These are phyloP conservation scores for Chrysolina haemoptera DNA, from an alignment of 2,888 invertebrate species.

Conservation along the genomic window DNA sequence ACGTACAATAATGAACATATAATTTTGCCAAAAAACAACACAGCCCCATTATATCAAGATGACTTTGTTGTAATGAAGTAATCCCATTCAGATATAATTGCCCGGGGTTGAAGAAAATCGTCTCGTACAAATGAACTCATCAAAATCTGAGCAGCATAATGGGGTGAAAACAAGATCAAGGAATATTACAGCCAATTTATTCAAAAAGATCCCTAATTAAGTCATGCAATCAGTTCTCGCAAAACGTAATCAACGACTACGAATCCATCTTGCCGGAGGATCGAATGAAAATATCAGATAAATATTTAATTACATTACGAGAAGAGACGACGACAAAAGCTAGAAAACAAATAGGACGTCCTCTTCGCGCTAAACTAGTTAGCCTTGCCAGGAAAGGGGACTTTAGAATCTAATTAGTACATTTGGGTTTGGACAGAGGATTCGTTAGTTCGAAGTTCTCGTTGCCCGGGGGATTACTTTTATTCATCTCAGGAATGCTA, in stretches of 20 bases:
- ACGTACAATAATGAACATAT: too few species aligned
- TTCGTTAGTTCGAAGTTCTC: conserved; percentile 9
- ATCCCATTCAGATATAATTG: not conserved
- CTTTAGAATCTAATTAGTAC: conserved; percentile 7
- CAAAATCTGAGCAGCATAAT: not conserved
- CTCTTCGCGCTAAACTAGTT: not conserved
- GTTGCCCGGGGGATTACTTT: not conserved
- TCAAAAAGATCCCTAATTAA: not conserved
- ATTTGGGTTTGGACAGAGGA: conserved; percentile 7
- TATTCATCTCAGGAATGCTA: not conserved
- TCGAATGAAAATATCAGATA: not conserved
- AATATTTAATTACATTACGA: conserved; percentile 1
- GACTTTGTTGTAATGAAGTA: not conserved
- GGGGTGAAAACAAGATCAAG: not conserved
- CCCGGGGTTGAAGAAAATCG: not conserved
- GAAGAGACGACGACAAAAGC: not conserved
- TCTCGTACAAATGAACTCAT: not conserved
- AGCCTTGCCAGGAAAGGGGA: conserved; percentile 6
- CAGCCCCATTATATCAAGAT: too few species aligned
- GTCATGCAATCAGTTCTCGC: not conserved
- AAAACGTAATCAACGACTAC: not conserved
- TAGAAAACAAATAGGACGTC: not conserved
- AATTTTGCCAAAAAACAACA: too few species aligned
- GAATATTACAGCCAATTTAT: not conserved
- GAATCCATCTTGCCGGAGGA: not conserved